Conservation (phyloP, 1,140 invertebrate genomes). For the Hycleus cichorii region DNA sequence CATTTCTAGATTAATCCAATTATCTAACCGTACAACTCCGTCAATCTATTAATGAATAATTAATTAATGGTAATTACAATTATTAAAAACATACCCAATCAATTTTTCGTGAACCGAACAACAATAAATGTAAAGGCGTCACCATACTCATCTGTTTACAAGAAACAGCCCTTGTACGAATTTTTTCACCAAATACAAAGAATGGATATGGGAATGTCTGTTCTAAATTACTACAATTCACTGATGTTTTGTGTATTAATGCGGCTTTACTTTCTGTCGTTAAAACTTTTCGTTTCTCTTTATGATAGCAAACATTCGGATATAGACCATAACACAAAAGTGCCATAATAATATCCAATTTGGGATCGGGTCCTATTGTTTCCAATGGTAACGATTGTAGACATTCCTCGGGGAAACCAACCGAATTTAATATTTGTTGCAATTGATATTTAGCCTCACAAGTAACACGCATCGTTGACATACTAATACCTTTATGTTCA, state of each 20-base stretch:
- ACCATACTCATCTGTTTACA: constrained; percentile 98
- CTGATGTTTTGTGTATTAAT: constrained; percentile 92
- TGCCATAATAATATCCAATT: constrained; percentile 78
- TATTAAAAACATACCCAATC: constrained; percentile 48
- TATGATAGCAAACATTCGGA: constrained; percentile 94
- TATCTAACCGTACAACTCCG: constrained; percentile 69
- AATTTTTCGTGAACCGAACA: constrained; percentile 87
- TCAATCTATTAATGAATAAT: constrained; percentile 45
- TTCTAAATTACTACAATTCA: constrained; percentile 84
- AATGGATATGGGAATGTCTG: constrained; percentile 87
- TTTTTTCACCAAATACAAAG: constrained; percentile 98
- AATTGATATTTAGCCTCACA: constrained; percentile 90
- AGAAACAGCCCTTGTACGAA: constrained; percentile 89
- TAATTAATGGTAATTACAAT: constrained; percentile 9
- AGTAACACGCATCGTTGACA: constrained; percentile 82
- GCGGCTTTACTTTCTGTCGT: constrained; percentile 93
- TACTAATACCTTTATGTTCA: constrained; percentile 80
- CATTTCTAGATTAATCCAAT: constrained; percentile 91
- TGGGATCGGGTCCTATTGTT: constrained; percentile 66
- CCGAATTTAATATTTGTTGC: constrained; percentile 68
- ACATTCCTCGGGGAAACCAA: constrained; percentile 86
- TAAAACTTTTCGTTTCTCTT: constrained; percentile 89
- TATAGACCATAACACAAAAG: constrained; percentile 87
- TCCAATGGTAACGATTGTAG: constrained; percentile 68
- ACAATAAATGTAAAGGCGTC: constrained; percentile 82